Conservation (phyloP, 2,888 invertebrate species). For the Steromphala cineraria region DNA sequence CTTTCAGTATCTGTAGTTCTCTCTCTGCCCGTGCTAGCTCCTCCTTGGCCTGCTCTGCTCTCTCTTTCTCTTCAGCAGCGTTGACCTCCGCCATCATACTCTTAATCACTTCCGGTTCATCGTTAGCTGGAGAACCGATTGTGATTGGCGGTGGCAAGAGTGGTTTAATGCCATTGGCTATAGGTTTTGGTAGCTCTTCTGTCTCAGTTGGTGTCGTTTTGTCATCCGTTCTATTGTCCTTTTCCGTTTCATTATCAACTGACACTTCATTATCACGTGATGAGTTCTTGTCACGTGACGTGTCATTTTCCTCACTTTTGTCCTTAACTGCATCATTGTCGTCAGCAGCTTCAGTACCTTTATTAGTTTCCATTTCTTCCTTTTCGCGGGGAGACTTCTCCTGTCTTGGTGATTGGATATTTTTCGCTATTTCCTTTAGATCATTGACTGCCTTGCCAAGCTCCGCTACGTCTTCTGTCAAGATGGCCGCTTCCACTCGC, state of each 20-base stretch:
- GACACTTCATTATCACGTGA: neutral
- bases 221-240: neutral
- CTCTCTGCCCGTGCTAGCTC: constrained; percentile 25
- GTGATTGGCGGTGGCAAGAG: neutral
- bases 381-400: neutral
- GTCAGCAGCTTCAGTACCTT: neutral
- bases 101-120: neutral
- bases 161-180: neutral
- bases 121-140: neutral
- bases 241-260: neutral
- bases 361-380: neutral
- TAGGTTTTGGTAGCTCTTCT: neutral
- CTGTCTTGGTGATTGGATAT: neutral
- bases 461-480: constrained; percentile 34
- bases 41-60: constrained; percentile 3
- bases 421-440: constrained; percentile 31
- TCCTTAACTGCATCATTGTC: neutral
- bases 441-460: constrained; percentile 47
- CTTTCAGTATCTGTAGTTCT: constrained; percentile 24
- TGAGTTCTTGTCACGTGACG: neutral
- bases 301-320: neutral
- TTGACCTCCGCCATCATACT: constrained; percentile 16
- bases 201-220: neutral
- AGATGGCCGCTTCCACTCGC: constrained; percentile 27
- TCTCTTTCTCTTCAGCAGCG: constrained; percentile 17